phyloP scores from a whole-genome alignment of 2,797 vertebrate species.

The Pelobates cultripes region DNA sequence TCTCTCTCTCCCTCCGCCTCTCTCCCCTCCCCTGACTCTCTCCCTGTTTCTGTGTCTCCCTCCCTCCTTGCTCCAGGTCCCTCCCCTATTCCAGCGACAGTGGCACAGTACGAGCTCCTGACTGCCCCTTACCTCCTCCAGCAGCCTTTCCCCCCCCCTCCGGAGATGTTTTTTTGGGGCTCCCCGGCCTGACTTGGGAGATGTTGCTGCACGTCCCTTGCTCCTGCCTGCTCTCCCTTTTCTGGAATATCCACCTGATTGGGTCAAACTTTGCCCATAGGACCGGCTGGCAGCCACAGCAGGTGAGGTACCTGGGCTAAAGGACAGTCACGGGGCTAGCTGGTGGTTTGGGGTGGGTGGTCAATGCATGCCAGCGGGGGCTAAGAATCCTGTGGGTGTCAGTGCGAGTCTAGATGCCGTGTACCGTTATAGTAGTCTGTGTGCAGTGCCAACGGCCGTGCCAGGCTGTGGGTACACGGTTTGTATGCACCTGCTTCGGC shows the following conservation, averaged over 20 bases:
- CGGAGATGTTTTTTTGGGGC: not conserved
- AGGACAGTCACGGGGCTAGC: not conserved
- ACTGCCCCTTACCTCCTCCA: constrained; percentile 53
- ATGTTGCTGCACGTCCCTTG: constrained; percentile 4
- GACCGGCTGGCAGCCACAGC: constrained; percentile 23
- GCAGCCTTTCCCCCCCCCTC: constrained; percentile 43
- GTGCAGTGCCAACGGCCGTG: not conserved
- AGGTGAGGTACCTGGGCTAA: constrained; percentile 26
- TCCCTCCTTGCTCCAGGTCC: constrained; percentile 33
- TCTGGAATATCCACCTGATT: constrained; percentile 24
- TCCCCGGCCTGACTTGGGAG: not conserved
- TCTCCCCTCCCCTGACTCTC: not conserved
- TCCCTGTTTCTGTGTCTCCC: not conserved
- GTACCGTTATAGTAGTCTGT: not conserved
- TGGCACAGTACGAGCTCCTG: constrained; percentile 33
- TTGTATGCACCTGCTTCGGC: too few species aligned
- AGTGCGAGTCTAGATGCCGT: not conserved
- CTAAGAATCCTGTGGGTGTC: not conserved
- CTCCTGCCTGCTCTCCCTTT: constrained; percentile 4
- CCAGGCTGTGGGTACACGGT: too few species aligned
- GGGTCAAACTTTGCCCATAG: constrained; percentile 36
- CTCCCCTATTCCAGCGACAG: constrained; percentile 50
- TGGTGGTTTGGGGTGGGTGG: not conserved
- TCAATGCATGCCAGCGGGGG: not conserved
- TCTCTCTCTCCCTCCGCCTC: not conserved